Evolutionary conservation across 1,140 invertebrate species (phyloP).

Genomic region (Drosophila albomicans): DNA sequence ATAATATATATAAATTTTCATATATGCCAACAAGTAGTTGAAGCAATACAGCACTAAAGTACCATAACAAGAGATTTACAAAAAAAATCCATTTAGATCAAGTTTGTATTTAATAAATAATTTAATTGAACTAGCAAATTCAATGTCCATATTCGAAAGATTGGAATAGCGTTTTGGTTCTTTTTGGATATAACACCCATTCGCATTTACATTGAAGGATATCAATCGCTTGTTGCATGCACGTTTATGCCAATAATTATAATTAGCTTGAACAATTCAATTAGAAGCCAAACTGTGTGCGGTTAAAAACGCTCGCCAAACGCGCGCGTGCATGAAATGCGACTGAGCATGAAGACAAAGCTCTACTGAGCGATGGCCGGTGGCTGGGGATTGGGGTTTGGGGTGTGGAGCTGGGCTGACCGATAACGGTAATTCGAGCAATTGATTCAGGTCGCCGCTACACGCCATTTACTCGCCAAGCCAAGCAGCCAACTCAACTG

Average conservation of each 20-base stretch:
- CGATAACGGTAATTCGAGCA: conserved; percentile 62
- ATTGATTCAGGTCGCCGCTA: conserved; percentile 69
- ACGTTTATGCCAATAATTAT: neutral
- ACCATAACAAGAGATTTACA: too few relatives aligned
- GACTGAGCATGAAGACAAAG: conserved; percentile 44
- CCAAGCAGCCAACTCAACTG: conserved; percentile 23
- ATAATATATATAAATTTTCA: too few relatives aligned
- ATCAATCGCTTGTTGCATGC: neutral
- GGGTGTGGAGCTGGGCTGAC: neutral
- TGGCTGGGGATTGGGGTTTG: neutral
- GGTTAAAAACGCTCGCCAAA: conserved; percentile 48
- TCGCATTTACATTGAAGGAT: neutral
- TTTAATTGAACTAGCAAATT: too few relatives aligned
- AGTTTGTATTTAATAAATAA: too few relatives aligned
- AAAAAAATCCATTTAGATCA: too few relatives aligned
- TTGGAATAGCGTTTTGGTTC: too few relatives aligned
- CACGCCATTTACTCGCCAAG: conserved; percentile 26
- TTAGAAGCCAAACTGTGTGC: conserved; percentile 22
- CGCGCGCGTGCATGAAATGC: conserved; percentile 53
- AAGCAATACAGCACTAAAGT: too few relatives aligned
- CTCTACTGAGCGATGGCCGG: neutral
- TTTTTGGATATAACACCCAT: neutral
- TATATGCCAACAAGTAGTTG: too few relatives aligned
- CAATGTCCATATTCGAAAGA: too few relatives aligned
- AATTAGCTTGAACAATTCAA: conserved; percentile 27